Base-by-base conservation (phyloP, 2,797 vertebrate species). In the Simalia tracyae region DNA sequence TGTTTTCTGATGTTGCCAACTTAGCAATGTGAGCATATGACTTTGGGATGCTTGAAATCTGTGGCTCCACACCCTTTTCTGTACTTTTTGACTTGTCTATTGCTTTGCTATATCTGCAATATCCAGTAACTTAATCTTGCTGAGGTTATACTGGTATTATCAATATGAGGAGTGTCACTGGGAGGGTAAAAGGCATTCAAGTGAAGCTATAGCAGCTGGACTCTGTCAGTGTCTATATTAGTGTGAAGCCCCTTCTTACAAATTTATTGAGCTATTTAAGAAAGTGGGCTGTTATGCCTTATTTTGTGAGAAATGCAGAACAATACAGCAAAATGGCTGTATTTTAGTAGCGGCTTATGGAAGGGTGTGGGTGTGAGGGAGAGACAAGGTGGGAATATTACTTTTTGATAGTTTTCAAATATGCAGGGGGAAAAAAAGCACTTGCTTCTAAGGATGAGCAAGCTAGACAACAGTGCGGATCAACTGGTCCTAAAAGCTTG, bases 401-500 rank as follows among this genome's bases (percentile, higher is more conserved):
- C 72, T 14, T 2, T 6, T 93, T 93, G 63, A 9, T 89, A 19
- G 0, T 76, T 89, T 95, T 89, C 42, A n/a, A 15, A 15, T 60
- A 22, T 31, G 24, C 11, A 12, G 92, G 36, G 93, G 92, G 8
- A 61, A 92, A 24, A 66, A 36, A 91, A 66, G 46, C 84, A 19
- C 1, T 76, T 8, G 63, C 68, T 94, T 90, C n/a, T 91, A 86
- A 89, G n/a, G 61, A 57, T 87, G 28, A 63, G n/a, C 1, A 0
- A 91, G 22, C 14, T 17, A 84, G 84, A 84, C 26, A 91, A 72
- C 0, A 8, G 84, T 90, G 54, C 88, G 50, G 76, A 92, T 63
- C 59, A 86, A 7, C 59, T 56, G 64, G 87, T 92, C 90, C 89
- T 7, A 36, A 36, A 86, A 86, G 56, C 91, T 95, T 95, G 86